phyloP scores from a whole-genome alignment of 1,140 invertebrate species.

The Nixonia krombeini region DNA sequence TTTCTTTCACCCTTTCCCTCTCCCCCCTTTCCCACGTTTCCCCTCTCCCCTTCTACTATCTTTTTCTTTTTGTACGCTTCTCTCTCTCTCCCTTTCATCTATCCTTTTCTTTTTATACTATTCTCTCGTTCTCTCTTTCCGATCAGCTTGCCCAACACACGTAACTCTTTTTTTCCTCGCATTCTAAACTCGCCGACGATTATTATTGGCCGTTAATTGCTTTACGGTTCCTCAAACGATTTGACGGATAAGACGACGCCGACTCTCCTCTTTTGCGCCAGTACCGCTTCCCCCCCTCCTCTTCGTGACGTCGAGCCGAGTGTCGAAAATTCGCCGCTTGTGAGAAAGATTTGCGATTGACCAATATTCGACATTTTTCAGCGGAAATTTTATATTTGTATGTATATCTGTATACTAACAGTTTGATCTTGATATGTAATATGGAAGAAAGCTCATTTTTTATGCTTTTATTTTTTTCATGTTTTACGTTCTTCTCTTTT shows the following conservation, averaged over 20 bases:
- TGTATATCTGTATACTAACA: too few relatives aligned
- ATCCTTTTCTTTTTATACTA: slow-evolving; percentile 16
- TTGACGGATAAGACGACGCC: slow-evolving; percentile 45
- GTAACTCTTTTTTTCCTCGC: slow-evolving; percentile 11
- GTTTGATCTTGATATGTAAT: too few relatives aligned
- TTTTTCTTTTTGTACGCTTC: slow-evolving; percentile 3
- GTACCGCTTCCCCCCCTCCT: too few relatives aligned
- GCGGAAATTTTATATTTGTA: too few relatives aligned
- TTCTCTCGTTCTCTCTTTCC: slow-evolving; percentile 21
- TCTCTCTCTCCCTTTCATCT: slow-evolving; percentile 18
- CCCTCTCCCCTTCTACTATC: slow-evolving; percentile 12
- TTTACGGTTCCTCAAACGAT: slow-evolving; percentile 36
- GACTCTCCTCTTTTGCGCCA: slow-evolving; percentile 8
- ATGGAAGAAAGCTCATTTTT: too few relatives aligned
- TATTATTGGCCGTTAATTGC: slow-evolving; percentile 53
- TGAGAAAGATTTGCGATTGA: too few relatives aligned
- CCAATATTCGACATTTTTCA: neutral
- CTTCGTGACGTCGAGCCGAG: too few relatives aligned
- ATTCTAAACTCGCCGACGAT: slow-evolving; percentile 31
- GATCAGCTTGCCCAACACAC: neutral
- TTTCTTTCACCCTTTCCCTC: too few relatives aligned
- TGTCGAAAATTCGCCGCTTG: too few relatives aligned
- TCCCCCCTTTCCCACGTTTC: slow-evolving; percentile 4
- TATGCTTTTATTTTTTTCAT: too few relatives aligned
- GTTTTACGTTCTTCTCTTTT: too few relatives aligned